Evolutionary conservation across 2,113 vertebrate species (phyloP).

Genomic region (Daubentonia madagascariensis): DNA sequence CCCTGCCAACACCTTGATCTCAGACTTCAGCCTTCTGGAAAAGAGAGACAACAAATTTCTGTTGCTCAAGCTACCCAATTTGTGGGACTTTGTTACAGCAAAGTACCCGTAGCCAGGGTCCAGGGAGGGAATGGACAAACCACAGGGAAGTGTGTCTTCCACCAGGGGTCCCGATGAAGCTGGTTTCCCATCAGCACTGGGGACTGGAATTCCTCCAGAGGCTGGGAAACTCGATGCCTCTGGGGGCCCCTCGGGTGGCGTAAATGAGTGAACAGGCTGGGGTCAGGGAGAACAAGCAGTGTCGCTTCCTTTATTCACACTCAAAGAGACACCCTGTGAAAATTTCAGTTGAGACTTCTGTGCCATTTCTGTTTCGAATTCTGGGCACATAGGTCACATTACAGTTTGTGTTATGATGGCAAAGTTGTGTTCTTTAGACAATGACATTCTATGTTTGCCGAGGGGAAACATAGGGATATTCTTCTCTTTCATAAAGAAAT

Average conservation of each 20-base stretch:
- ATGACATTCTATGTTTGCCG: accelerated
- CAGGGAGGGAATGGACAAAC: neutral
- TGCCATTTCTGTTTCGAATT: accelerated
- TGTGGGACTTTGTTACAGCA: neutral
- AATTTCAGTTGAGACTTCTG: accelerated
- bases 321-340: accelerated
- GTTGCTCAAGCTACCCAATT: neutral
- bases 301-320: neutral
- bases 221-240: neutral
- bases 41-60: neutral
- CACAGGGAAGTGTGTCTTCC: accelerated
- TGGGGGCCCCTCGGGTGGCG: accelerated
- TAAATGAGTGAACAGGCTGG: neutral
- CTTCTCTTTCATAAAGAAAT: neutral
- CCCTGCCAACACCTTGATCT: neutral
- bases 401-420: accelerated
- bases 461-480: neutral
- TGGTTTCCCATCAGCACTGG: accelerated
- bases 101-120: too few relatives aligned
- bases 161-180: neutral
- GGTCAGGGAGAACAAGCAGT: accelerated
- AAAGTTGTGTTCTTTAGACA: neutral
- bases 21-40: too few relatives aligned
- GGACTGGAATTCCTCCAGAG: accelerated
- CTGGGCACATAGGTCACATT: accelerated